A percentile compares a stretch with the other conserved stretches of the same genome.
These are phyloP conservation scores for Oncorhynchus tshawytscha DNA, from an alignment of 2,113 vertebrate genomes.

Conservation along the genomic window DNA sequence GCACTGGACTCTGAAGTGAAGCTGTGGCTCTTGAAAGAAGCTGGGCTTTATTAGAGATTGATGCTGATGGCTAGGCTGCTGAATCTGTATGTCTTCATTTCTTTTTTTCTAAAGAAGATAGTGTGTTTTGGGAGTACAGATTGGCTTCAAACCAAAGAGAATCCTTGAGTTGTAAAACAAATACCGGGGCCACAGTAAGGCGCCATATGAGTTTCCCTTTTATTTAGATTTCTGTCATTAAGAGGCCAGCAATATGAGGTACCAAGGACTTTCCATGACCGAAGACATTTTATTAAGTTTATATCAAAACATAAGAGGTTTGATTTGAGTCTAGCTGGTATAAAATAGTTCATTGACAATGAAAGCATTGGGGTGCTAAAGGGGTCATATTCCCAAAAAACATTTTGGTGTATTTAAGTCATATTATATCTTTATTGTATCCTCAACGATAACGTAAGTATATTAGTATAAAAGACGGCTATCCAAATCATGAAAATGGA, in stretches of 20 bases:
- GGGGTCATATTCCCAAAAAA: too few species aligned
- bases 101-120: neutral
- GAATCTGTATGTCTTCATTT: neutral
- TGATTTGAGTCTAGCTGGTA: too few species aligned
- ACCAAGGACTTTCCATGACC: too few species aligned
- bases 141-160: neutral
- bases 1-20: slow-evolving; percentile 43
- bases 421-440: neutral
- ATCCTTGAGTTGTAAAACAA: neutral
- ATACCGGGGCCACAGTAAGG: too few species aligned
- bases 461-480: neutral
- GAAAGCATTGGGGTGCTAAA: too few species aligned
- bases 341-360: too few species aligned
- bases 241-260: too few species aligned
- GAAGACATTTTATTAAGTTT: neutral
- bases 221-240: too few species aligned
- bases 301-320: too few species aligned
- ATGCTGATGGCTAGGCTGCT: neutral
- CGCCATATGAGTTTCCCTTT: too few species aligned
- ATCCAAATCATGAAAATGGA: neutral
- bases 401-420: too few species aligned
- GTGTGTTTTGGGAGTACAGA: neutral
- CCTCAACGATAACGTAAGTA: neutral
- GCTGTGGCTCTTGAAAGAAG: slow-evolving; percentile 7
- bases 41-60: neutral